Conservation (phyloP, 2,797 vertebrate genomes). For the Typhlichthys subterraneus region DNA sequence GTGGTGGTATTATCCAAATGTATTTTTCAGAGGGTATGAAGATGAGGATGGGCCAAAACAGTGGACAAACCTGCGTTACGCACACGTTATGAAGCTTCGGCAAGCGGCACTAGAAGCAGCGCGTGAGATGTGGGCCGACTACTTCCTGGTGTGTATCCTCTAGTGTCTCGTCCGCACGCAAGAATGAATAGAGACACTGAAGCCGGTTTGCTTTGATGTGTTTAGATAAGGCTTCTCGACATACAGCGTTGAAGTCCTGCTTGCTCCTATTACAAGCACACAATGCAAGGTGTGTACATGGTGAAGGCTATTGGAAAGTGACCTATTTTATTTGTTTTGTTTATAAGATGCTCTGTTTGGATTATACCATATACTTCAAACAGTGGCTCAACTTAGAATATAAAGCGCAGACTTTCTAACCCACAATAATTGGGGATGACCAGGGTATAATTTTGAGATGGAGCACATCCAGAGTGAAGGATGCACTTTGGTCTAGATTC, state of each 20-base stretch:
- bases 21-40: constrained; percentile 73
- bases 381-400: constrained; percentile 4
- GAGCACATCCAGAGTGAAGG: constrained; percentile 31
- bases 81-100: constrained; percentile 91
- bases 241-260: neutral
- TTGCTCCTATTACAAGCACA: constrained; percentile 1
- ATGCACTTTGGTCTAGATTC: constrained; percentile 22
- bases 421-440: constrained; percentile 23
- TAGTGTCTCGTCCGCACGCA: too few species aligned
- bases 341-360: constrained; percentile 26
- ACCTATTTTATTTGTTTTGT: constrained; percentile 5
- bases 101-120: constrained; percentile 88
- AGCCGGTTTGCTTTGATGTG: constrained; percentile 19
- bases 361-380: constrained; percentile 2
- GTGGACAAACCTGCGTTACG: constrained; percentile 86
- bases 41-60: constrained; percentile 89
- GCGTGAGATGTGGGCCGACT: constrained; percentile 92
- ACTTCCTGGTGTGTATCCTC: constrained; percentile 83
- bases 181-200: neutral
- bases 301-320: constrained; percentile 21
- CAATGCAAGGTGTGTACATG: constrained; percentile 9
- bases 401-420: constrained; percentile 22
- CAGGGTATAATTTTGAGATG: constrained; percentile 53
- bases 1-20: constrained; percentile 7
- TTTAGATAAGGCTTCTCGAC: neutral